A percentile compares a stretch with the other conserved stretches of the same genome.
phyloP scores from a whole-genome alignment of 1,140 invertebrate genomes.

The Planococcus citri region DNA sequence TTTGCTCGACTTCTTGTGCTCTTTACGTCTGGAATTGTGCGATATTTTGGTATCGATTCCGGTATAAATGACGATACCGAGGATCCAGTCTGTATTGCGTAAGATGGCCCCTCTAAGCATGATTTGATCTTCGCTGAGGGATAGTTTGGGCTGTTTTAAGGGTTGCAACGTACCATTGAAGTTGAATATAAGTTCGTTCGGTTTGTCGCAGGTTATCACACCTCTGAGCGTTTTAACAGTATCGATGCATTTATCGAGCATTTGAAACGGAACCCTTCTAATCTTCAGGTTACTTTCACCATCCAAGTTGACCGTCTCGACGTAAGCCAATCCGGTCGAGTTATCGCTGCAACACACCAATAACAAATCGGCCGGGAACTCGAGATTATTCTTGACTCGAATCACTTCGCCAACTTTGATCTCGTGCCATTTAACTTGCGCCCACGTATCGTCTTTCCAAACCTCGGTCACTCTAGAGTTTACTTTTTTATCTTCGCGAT shows the following conservation, averaged over 20 bases:
- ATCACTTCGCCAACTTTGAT: slow-evolving; percentile 80
- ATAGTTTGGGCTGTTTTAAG: neutral
- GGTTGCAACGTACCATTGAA: neutral
- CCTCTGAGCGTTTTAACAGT: neutral
- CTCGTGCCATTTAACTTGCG: slow-evolving; percentile 55
- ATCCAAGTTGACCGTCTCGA: slow-evolving; percentile 97
- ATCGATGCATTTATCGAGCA: neutral
- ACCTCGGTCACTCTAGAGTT: slow-evolving; percentile 53
- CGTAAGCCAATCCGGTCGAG: slow-evolving; percentile 81
- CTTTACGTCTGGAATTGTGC: neutral
- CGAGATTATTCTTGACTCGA: slow-evolving; percentile 72
- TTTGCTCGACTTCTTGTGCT: neutral
- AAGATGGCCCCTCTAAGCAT: slow-evolving; percentile 87
- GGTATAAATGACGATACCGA: slow-evolving; percentile 86
- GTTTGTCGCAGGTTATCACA: neutral
- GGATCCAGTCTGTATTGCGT: slow-evolving; percentile 89
- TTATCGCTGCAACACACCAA: slow-evolving; percentile 66
- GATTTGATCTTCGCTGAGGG: slow-evolving; percentile 73
- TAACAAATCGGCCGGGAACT: slow-evolving; percentile 88
- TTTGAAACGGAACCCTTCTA: slow-evolving; percentile 59
- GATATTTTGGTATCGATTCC: slow-evolving; percentile 88
- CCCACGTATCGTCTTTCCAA: slow-evolving; percentile 56
- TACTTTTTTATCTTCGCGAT: slow-evolving; percentile 12
- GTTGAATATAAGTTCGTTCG: slow-evolving; percentile 4
- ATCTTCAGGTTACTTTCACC: slow-evolving; percentile 99